A percentile compares a stretch with the other conserved stretches of the same genome.
phyloP scores from a whole-genome alignment of 2,113 vertebrate species.

The Pseudolaguvia tuberculata region DNA sequence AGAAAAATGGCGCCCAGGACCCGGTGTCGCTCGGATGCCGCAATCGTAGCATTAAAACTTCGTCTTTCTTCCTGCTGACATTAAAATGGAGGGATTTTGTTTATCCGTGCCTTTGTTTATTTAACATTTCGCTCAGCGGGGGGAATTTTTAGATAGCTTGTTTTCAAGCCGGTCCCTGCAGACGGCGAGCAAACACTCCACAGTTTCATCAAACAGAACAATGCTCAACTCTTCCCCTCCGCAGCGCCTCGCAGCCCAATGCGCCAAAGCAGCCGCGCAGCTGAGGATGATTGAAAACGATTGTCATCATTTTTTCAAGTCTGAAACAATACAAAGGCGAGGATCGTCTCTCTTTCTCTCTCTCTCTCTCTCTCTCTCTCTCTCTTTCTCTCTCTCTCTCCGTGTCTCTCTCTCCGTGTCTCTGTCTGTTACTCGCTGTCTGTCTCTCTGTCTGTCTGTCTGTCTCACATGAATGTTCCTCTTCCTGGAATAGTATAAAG shows the following conservation, averaged over 20 bases:
- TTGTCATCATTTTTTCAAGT: constrained; percentile 68
- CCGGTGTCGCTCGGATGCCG: constrained; percentile 53
- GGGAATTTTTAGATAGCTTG: constrained; percentile 76
- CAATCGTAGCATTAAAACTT: constrained; percentile 65
- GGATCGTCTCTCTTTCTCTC: constrained; percentile 46
- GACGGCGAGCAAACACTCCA: constrained; percentile 77
- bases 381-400: no score
- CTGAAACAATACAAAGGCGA: constrained; percentile 62
- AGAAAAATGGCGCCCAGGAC: constrained; percentile 51
- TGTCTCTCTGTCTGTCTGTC: no score
- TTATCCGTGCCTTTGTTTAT: constrained; percentile 77
- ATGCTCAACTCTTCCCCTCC: constrained; percentile 73
- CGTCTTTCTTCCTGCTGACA: constrained; percentile 75
- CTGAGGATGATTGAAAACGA: constrained; percentile 73
- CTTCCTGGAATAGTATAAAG: constrained; percentile 40
- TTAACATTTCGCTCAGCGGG: constrained; percentile 78
- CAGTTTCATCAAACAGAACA: constrained; percentile 79
- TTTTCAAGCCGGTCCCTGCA: constrained; percentile 77
- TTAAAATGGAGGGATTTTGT: constrained; percentile 79
- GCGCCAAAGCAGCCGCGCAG: constrained; percentile 66
- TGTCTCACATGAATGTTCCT: constrained; percentile 57
- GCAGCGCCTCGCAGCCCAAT: constrained; percentile 65
- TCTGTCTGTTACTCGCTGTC: no score
- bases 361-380: constrained; percentile 5
- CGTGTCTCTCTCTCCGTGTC: constrained; percentile 3